Evolutionary conservation across 2,888 invertebrate species (phyloP), one percentile per base, ranked within the genome.

Genomic region (Drosophila barbarae): DNA sequence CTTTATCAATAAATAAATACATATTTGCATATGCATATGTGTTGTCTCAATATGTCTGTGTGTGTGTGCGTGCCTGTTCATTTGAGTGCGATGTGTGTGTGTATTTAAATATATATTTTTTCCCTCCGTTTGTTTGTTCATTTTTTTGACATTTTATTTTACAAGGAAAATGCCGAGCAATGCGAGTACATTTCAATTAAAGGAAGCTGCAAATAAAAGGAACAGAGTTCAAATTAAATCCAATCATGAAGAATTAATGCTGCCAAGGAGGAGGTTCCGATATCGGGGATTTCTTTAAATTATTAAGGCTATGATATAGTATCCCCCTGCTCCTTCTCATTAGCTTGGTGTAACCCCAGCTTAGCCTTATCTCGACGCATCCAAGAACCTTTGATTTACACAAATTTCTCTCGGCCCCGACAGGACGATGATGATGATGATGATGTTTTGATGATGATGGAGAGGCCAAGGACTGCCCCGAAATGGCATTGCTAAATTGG

Each of bases 401-500:
- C 57, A 55, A 52, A 60, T 67, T 71, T 70, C 65, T 63, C 70
- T 66, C 63, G 49, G 55, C 38, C 47, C 34, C 56, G 56, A 59
- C 53, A 42, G 26, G 15, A 28, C 28, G 15, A 15, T 15, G 44
- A 47, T 46, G 38, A 59, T 32, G 21, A 41, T 41, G 41, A 7
- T 44, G 26, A 18, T 18, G 18, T 18, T 18, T 26, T 26, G 46
- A 30, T 30, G 46, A 21, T 38, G 38, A 60, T 38, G 59, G 46
- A 39, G 60, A 46, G 38, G 18, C 23, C 32, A 32, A 41, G 26
- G 32, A 51, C 50, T 67, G 51, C 52, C 59, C 35, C 35, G 39
- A 18, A 63, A 69, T 50, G 52, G 58, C 66, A 61, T 51, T 71
- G 76, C 72, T 65, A 84, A 79, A 84, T 84, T 79, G 79, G 79